These are phyloP conservation scores for Athene cunicularia DNA, from an alignment of 2,113 vertebrate genomes.

Conservation along the genomic window DNA sequence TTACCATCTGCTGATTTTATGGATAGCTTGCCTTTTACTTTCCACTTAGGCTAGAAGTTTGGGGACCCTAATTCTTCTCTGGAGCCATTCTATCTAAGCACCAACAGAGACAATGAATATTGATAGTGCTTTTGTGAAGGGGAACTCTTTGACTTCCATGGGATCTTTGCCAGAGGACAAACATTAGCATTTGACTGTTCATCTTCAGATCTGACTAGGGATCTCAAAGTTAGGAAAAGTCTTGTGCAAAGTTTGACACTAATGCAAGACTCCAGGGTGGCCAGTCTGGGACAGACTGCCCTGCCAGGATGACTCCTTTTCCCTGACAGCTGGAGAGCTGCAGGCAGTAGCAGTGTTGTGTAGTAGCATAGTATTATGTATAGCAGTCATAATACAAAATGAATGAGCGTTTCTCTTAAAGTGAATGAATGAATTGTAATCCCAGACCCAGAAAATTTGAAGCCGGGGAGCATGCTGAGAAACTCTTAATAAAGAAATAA, in stretches of 20 bases:
- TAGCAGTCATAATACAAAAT: not conserved
- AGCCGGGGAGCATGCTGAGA: not conserved
- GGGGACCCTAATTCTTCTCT: not conserved
- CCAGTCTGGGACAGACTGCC: not conserved
- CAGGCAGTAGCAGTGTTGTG: not conserved
- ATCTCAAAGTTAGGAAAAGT: not conserved
- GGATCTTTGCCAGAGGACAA: not conserved
- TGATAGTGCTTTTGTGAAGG: not conserved
- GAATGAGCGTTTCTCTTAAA: not conserved
- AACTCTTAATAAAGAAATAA: slow-evolving; percentile 24
- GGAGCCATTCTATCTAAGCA: not conserved
- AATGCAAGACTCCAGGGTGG: not conserved
- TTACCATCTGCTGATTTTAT: not conserved
- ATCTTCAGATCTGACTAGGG: not conserved
- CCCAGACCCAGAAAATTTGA: not conserved
- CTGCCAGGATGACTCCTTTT: not conserved
- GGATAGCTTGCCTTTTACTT: not conserved
- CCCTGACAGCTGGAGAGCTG: not conserved
- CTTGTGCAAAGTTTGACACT: not conserved
- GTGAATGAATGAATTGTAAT: not conserved
- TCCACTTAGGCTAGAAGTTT: not conserved
- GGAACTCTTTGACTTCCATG: not conserved
- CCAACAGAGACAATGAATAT: not conserved
- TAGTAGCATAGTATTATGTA: not conserved
- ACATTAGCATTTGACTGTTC: not conserved